Percentiles rank a stretch among this genome's conserved stretches.
Conservation (phyloP, 2,113 vertebrate genomes). For the Tringa solitaria region DNA sequence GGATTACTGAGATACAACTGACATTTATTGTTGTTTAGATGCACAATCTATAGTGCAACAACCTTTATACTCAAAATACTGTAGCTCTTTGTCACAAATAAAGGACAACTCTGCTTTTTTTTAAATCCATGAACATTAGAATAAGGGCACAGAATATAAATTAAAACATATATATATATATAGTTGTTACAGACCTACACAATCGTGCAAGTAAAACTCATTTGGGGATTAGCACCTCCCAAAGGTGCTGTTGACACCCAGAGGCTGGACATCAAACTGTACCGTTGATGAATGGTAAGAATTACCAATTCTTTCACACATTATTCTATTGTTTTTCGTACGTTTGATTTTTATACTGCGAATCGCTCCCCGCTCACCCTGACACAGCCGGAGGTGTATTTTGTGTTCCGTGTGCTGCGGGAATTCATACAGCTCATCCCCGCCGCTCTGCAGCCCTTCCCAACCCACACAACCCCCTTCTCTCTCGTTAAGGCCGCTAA, state of each 20-base stretch:
- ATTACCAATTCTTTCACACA: background rate
- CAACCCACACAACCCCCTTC: background rate
- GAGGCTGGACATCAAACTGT: background rate
- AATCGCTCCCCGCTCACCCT: no score
- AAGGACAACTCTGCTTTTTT: background rate
- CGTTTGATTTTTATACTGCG: background rate
- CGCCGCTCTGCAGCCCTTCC: background rate
- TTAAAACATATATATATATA: background rate
- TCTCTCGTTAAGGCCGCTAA: background rate
- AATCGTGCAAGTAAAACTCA: background rate
- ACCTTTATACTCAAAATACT: background rate
- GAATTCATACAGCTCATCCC: no score
- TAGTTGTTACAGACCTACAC: background rate
- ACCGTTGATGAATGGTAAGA: background rate
- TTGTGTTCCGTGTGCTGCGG: background rate
- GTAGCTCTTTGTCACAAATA: background rate
- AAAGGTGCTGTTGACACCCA: background rate
- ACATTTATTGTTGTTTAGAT: background rate
- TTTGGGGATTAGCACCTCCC: background rate
- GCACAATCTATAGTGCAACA: background rate
- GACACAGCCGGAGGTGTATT: no score
- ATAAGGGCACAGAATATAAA: background rate
- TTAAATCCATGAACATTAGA: background rate
- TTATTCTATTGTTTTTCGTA: background rate
- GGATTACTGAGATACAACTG: background rate